A percentile compares a stretch with the other conserved stretches of the same genome.
Conservation (phyloP, 1,140 invertebrate species). For the Zaprionus taronus region DNA sequence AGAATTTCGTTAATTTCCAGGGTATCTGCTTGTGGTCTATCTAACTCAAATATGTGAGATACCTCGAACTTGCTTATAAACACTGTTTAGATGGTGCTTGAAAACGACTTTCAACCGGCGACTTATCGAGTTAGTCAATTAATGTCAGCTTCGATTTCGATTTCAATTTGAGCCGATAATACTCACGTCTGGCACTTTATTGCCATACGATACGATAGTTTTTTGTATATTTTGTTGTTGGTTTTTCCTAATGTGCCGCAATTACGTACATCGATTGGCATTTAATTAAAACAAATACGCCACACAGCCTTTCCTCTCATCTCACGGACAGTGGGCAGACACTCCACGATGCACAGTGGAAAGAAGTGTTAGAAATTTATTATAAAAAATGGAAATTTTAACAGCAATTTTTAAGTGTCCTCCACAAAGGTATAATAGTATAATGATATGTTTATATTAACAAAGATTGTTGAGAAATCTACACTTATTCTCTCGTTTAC, state of each 20-base stretch:
- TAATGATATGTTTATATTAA: background rate
- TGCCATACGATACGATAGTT: conserved; percentile 48
- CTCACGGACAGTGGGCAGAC: conserved; percentile 21
- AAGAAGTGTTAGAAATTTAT: no score
- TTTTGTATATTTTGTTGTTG: conserved; percentile 27
- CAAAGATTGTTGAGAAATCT: background rate
- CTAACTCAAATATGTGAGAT: conserved; percentile 9
- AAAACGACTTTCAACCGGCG: conserved; percentile 42
- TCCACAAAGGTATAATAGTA: background rate
- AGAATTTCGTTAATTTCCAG: background rate
- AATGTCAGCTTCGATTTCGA: conserved; percentile 75
- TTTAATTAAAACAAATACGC: conserved; percentile 77
- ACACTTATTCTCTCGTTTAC: background rate
- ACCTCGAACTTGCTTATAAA: conserved; percentile 18
- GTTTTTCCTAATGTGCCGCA: conserved; percentile 63
- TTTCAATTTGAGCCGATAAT: conserved; percentile 73
- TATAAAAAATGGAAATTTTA: no score
- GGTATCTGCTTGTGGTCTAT: background rate
- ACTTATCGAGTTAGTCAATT: conserved; percentile 68
- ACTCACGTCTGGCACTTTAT: conserved; percentile 54
- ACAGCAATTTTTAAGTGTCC: background rate
- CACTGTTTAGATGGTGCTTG: conserved; percentile 9
- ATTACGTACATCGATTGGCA: conserved; percentile 71
- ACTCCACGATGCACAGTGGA: conserved; percentile 19
- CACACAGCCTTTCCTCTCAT: conserved; percentile 33